Evolutionary conservation across 2,888 invertebrate genomes (phyloP).

Genomic region (Elysia crispata): DNA sequence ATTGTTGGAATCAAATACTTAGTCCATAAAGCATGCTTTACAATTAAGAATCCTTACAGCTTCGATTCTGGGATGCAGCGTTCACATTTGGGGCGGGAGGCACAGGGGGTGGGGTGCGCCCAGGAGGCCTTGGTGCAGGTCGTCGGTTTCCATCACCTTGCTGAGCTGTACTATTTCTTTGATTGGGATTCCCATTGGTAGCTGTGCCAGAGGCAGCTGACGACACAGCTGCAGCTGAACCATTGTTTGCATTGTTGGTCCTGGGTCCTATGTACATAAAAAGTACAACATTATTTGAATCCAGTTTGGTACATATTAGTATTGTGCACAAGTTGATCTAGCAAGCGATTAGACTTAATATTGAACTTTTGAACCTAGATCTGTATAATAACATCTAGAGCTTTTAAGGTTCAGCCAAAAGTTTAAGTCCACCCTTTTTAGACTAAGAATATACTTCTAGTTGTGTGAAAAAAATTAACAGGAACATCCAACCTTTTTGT

Average conservation of each 20-base stretch:
- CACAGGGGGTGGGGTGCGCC: slow-evolving; percentile 43
- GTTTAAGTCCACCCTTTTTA: no score
- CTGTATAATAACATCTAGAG: no score
- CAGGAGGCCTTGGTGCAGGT: slow-evolving; percentile 39
- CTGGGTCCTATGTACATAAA: slow-evolving; percentile 20
- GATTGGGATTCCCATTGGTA: background rate
- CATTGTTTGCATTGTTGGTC: slow-evolving; percentile 22
- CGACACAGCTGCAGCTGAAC: slow-evolving; percentile 26
- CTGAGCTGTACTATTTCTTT: background rate
- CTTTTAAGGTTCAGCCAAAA: no score
- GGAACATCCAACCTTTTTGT: no score
- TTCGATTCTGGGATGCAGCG: background rate
- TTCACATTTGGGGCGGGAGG: slow-evolving; percentile 46
- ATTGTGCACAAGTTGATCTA: no score
- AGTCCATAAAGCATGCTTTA: no score
- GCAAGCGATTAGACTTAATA: no score
- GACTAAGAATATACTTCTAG: no score
- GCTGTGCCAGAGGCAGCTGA: slow-evolving; percentile 10
- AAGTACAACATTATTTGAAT: background rate
- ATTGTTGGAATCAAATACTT: no score
- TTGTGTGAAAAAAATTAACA: no score
- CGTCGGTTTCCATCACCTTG: slow-evolving; percentile 20
- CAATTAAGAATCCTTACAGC: no score
- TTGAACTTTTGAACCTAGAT: no score
- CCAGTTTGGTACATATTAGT: background rate